Conservation (phyloP, 2,797 vertebrate species). For the Clarias pachynema region DNA sequence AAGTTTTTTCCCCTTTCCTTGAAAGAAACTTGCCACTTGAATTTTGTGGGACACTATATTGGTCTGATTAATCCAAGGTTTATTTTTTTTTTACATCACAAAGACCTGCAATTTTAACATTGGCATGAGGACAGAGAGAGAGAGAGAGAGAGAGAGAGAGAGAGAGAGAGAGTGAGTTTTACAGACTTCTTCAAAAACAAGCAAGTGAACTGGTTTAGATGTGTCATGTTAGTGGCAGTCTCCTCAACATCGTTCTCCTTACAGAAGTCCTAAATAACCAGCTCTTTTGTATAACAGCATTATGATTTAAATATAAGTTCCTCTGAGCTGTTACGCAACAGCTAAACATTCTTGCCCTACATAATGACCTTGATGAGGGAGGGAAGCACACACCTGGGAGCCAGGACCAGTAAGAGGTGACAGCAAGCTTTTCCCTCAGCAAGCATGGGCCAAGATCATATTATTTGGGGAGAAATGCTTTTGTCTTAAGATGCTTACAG, state of each 20-base stretch:
- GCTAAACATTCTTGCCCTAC: slow-evolving; percentile 1
- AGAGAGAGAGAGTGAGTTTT: slow-evolving; percentile 1
- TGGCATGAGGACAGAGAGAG: not conserved
- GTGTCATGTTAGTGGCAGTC: not conserved
- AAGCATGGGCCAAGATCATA: not conserved
- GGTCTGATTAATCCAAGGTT: not conserved
- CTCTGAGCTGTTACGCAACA: not conserved
- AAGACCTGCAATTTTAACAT: not conserved
- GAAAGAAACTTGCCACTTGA: not conserved
- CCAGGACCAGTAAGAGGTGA: not conserved
- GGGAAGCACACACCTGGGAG: not conserved
- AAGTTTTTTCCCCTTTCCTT: not conserved
- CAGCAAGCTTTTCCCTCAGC: not conserved
- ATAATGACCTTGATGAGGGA: slow-evolving; percentile 38
- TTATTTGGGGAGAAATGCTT: not conserved
- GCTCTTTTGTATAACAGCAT: slow-evolving; percentile 7
- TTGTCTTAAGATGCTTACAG: slow-evolving; percentile 5
- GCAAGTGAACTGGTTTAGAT: not conserved
- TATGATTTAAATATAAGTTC: slow-evolving; percentile 4
- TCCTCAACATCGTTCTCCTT: not conserved
- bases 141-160: not conserved
- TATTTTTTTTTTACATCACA: not conserved
- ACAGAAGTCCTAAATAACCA: not conserved
- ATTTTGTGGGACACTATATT: not conserved
- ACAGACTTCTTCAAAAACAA: slow-evolving; percentile 15